Conservation (phyloP, 2,888 invertebrate genomes). For the Ferrisia virgata region DNA sequence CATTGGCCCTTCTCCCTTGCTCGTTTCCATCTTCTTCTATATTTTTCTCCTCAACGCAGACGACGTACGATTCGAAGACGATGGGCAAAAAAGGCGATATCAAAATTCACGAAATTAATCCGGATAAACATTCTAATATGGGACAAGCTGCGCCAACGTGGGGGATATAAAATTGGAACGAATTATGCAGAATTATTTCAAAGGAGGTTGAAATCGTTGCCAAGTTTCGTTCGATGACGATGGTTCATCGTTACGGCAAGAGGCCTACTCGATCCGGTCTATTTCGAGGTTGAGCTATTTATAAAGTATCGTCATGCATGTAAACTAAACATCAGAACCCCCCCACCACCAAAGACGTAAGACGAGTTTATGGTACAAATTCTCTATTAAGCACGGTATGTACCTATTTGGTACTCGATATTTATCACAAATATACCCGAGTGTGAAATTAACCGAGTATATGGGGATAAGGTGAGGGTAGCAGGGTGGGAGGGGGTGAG, state of each 20-base stretch:
- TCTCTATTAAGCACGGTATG: too few relatives aligned
- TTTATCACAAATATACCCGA: too few relatives aligned
- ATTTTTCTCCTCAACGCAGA: not conserved
- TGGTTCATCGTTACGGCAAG: slow-evolving; percentile 1
- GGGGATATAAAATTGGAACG: slow-evolving; percentile 44
- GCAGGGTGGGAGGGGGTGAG: too few relatives aligned
- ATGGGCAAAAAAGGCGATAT: not conserved
- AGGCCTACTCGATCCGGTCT: slow-evolving; percentile 1
- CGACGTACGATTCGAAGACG: not conserved
- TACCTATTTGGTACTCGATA: too few relatives aligned
- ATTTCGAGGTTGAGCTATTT: slow-evolving; percentile 22
- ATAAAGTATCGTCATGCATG: slow-evolving; percentile 3
- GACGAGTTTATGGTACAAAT: too few relatives aligned
- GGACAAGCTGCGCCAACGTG: slow-evolving; percentile 31
- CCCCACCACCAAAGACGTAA: not conserved
- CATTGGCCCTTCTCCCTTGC: too few relatives aligned
- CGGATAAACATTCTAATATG: not conserved
- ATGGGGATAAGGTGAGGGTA: too few relatives aligned
- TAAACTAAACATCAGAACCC: not conserved
- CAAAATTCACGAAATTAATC: slow-evolving; percentile 2
- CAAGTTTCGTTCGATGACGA: slow-evolving; percentile 24
- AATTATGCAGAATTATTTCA: not conserved
- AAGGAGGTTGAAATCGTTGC: slow-evolving; percentile 38
- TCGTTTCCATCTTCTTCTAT: not conserved
- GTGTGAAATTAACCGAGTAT: too few relatives aligned